Percentiles rank a stretch among this genome's conserved stretches.
Evolutionary conservation across 2,888 invertebrate species (phyloP).

Genomic region (Monopis laevigella): DNA sequence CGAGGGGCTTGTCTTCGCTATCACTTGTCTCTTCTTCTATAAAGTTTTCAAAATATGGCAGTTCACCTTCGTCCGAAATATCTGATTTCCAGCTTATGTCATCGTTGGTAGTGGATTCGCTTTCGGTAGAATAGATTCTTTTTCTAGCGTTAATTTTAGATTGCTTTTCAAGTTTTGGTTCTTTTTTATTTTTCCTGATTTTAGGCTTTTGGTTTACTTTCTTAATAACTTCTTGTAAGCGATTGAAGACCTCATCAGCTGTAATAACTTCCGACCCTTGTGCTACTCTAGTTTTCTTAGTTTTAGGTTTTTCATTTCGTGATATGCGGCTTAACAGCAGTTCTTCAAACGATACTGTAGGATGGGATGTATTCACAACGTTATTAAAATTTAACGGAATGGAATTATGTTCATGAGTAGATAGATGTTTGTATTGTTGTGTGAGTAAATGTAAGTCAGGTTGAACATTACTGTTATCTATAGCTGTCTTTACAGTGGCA

Average conservation of each 20-base stretch:
- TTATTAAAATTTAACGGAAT: too few species aligned
- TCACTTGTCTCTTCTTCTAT: neutral
- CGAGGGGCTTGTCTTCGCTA: too few species aligned
- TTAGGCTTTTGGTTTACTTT: neutral
- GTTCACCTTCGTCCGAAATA: neutral
- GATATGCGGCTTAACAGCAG: neutral
- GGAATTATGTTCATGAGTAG: too few species aligned
- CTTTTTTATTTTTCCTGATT: neutral
- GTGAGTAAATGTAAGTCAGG: too few species aligned
- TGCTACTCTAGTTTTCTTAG: neutral
- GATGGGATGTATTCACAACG: neutral
- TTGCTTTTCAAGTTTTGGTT: neutral
- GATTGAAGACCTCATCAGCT: neutral
- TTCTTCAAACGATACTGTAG: neutral
- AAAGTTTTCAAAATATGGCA: neutral
- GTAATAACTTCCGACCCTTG: neutral
- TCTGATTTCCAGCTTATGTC: neutral
- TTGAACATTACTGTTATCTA: too few species aligned
- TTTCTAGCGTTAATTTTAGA: neutral
- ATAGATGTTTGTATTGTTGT: neutral
- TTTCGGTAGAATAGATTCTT: neutral
- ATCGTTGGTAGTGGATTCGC: neutral
- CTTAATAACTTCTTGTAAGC: neutral
- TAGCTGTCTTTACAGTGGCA: too few species aligned
- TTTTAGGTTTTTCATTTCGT: neutral